Percentiles rank a stretch among this genome's conserved stretches.
Conservation (phyloP, 2,113 vertebrate species). For the Cololabis saira region DNA sequence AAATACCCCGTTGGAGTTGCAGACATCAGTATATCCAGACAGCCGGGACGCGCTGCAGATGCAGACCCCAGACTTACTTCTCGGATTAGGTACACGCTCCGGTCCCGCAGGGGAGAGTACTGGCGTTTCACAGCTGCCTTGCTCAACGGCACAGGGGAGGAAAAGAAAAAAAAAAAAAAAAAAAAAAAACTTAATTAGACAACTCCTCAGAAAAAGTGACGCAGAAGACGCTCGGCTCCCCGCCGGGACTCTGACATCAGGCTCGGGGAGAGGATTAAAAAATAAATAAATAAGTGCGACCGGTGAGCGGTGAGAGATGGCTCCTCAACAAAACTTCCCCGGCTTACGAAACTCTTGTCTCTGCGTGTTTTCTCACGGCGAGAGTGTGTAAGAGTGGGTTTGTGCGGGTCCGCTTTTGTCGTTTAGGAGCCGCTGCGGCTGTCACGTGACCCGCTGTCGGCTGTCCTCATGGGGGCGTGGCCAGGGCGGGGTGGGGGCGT, state of each 20-base stretch:
- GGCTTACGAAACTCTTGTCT: constrained; percentile 63
- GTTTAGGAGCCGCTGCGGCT: constrained; percentile 49
- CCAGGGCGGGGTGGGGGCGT: constrained; percentile 66
- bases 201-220: constrained; percentile 57
- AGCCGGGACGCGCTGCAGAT: no score
- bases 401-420: constrained; percentile 22
- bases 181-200: constrained; percentile 5
- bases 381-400: not conserved
- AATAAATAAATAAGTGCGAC: constrained; percentile 30
- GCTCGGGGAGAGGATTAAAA: no score
- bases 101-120: constrained; percentile 35
- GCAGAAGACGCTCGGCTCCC: constrained; percentile 40
- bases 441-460: constrained; percentile 74
- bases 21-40: no score
- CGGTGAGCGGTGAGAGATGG: constrained; percentile 60
- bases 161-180: not conserved
- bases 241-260: constrained; percentile 49
- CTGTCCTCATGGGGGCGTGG: constrained; percentile 59
- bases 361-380: constrained; percentile 2
- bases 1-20: no score
- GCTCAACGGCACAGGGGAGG: constrained; percentile 4
- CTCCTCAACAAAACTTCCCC: constrained; percentile 54
- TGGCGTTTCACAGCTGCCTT: constrained; percentile 32
- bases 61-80: constrained; percentile 44
- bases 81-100: constrained; percentile 19